phyloP scores from a whole-genome alignment of 2,113 vertebrate genomes.

The Sclerurus mexicanus region DNA sequence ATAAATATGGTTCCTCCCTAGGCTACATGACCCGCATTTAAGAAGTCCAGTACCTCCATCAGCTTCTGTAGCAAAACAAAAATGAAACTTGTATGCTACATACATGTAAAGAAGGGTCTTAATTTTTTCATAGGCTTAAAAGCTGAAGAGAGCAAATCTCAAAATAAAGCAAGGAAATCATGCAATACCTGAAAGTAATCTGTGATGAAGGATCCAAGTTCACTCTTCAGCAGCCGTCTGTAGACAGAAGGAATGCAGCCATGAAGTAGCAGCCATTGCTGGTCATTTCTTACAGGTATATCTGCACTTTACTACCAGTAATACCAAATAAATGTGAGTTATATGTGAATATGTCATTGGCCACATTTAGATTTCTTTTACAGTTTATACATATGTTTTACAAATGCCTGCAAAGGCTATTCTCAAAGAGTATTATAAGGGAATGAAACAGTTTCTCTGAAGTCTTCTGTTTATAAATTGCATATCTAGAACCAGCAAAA shows the following conservation, averaged over 20 bases:
- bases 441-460: background rate
- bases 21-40: background rate
- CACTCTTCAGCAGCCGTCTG: slow-evolving; percentile 91
- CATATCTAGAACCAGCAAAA: background rate
- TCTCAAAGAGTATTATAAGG: background rate
- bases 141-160: background rate
- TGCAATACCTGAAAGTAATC: slow-evolving; percentile 92
- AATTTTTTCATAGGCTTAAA: background rate
- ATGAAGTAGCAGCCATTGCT: slow-evolving; percentile 18
- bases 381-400: background rate
- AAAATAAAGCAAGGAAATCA: background rate
- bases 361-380: background rate
- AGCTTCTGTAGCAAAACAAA: background rate
- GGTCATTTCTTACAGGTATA: background rate
- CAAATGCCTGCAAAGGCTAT: background rate
- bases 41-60: background rate
- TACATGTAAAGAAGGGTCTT: background rate
- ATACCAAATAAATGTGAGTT: accelerated
- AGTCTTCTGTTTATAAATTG: background rate
- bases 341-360: background rate
- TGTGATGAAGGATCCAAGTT: slow-evolving; percentile 93
- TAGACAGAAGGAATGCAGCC: slow-evolving; percentile 57
- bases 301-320: background rate
- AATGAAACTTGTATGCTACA: background rate
- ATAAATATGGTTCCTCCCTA: background rate